Evolutionary conservation across 2,888 invertebrate genomes (phyloP), one percentile per base, ranked within the genome.

Genomic region (Drosophila diplacantha): DNA sequence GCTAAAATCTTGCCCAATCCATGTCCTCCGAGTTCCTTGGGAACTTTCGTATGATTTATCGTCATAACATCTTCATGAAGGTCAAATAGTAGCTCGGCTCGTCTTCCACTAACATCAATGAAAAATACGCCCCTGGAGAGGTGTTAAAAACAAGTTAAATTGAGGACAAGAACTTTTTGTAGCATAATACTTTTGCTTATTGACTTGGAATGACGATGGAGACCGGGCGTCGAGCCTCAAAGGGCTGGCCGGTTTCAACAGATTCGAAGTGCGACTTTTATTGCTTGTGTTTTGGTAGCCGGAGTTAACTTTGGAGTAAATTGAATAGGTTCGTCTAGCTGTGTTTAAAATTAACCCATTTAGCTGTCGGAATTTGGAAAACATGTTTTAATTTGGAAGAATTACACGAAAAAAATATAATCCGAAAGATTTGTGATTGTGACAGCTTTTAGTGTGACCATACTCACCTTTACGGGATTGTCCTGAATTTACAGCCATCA

Each of bases 1-100:
- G 54, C 54, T 20, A 55, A 11, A 7, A 55, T 18, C 37, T 55
- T 55, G n/a, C 54, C 54, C 6, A 55, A 16, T 12, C 54, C 54
- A 9, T 37, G 54, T 16, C 54, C 54, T 20, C 7, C 35, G 29
- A 55, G 18, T 1, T 49, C 54, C 12, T 55, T 16, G 5, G 54
- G 54, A 2, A 55, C 54, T 20, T 29, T 22, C 11, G 54, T 55
- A 4, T 37, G 29, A 9, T 4, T 16, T 7, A 55, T 55, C 1
- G 37, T 49, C 49, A 55, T 55, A 2, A 55, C 49, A 3, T 29
- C 9, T 4, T 20, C 37, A 5, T 20, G n/a, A 12, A 55, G 2
- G 12, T n/a, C 20, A 29, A 22, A 55, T 1, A 22, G 2, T 29
- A 55, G 12, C 37, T 22, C 20, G 2, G 54, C 54, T 16, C 37